These are phyloP conservation scores for Drosophila subpulchrella DNA, from an alignment of 1,140 invertebrate species.

Conservation along the genomic window DNA sequence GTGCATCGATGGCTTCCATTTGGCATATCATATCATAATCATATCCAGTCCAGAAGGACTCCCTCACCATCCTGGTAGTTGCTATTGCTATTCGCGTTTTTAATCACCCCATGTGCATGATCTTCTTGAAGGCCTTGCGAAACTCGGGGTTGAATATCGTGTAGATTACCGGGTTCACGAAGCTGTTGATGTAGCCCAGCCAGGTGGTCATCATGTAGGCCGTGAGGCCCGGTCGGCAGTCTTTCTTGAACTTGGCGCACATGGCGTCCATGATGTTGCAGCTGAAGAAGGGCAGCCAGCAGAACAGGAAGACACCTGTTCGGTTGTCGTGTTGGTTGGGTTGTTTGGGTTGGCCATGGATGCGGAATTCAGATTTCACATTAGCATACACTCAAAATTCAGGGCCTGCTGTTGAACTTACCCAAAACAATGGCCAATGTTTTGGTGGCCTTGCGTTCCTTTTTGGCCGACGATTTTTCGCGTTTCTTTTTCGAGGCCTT, in stretches of 20 bases:
- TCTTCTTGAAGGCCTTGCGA: slow-evolving; percentile 98
- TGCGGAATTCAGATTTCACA: no score
- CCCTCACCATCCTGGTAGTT: neutral
- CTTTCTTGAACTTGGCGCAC: slow-evolving; percentile 91
- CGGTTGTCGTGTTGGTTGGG: no score
- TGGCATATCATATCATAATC: slow-evolving; percentile 40
- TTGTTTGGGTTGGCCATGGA: neutral
- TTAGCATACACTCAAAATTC: neutral
- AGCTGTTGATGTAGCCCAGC: slow-evolving; percentile 99
- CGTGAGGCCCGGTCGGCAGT: slow-evolving; percentile 94
- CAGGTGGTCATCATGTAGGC: slow-evolving; percentile 98
- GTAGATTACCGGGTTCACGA: slow-evolving; percentile 99
- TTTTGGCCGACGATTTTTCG: slow-evolving; percentile 97
- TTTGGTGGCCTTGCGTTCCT: slow-evolving; percentile 99
- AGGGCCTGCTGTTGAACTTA: slow-evolving; percentile 85
- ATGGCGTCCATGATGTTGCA: slow-evolving; percentile 99
- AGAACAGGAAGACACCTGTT: slow-evolving; percentile 95
- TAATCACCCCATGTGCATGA: slow-evolving; percentile 89
- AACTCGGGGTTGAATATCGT: slow-evolving; percentile 99
- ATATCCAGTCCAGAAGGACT: neutral
- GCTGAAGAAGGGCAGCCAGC: slow-evolving; percentile 99
- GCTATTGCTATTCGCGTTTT: slow-evolving; percentile 7
- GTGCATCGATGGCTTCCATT: slow-evolving; percentile 44
- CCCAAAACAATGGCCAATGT: slow-evolving; percentile 99
- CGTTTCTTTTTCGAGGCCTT: slow-evolving; percentile 97